A percentile compares a stretch with the other conserved stretches of the same genome.
These are phyloP conservation scores for Planococcus citri DNA, from an alignment of 1,140 invertebrate genomes.

Conservation along the genomic window DNA sequence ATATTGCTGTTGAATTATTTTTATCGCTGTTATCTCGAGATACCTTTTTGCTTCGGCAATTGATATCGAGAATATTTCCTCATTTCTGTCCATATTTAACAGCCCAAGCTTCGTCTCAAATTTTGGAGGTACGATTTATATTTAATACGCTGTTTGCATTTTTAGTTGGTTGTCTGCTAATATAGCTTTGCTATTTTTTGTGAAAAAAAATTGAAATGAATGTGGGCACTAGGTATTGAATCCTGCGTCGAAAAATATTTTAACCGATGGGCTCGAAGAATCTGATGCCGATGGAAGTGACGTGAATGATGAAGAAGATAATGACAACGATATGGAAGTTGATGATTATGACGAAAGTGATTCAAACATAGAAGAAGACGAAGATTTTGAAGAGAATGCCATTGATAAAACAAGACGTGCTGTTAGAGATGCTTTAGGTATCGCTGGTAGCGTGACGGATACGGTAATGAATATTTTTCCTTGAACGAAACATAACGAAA, in stretches of 20 bases:
- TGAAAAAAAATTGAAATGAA: conserved; percentile 18
- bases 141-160: background rate
- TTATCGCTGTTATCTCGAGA: conserved; percentile 24
- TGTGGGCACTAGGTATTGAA: conserved; percentile 40
- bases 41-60: conserved; percentile 22
- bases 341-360: conserved; percentile 32
- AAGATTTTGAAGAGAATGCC: conserved; percentile 31
- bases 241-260: conserved; percentile 39
- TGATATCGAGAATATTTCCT: conserved; percentile 39
- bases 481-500: background rate
- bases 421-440: conserved; percentile 47
- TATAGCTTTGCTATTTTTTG: conserved; percentile 19
- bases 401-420: conserved; percentile 44
- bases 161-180: background rate
- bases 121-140: conserved; percentile 44
- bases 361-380: conserved; percentile 43
- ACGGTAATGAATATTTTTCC: conserved; percentile 27
- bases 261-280: conserved; percentile 25
- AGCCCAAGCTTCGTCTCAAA: conserved; percentile 49
- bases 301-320: conserved; percentile 33
- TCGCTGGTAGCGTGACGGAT: conserved; percentile 42
- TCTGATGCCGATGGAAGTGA: conserved; percentile 34
- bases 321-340: conserved; percentile 30
- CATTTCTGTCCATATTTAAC: conserved; percentile 56
- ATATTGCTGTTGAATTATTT: conserved; percentile 22